Base-by-base conservation (phyloP, 1,140 invertebrate genomes). In the Vanessa atalanta region DNA sequence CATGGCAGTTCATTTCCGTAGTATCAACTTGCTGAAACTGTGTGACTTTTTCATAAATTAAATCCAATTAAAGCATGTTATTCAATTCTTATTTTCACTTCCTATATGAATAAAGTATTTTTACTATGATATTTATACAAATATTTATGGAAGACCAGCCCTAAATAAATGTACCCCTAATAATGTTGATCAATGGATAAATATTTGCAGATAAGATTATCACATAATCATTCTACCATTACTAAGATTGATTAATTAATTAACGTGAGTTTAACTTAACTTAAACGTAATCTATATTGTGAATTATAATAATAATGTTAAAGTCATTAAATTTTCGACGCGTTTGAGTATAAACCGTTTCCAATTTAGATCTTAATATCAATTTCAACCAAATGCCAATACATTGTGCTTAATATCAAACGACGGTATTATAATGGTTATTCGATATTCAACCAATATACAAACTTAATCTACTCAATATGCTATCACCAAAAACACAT, bases 301-400 rank as follows among this genome's bases (percentile, higher is more conserved):
- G 9, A 43, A 57, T 23, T 23, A 12, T 57, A 20, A 23, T 23
- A 16, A 23, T 57, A 26, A 57, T 26, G 20, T 23, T 57, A 6
- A 12, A 16, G 11, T 9, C 20, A 57, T 57, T 20, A 57, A 57
- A 57, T 57, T 57, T 4, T 23, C 53, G 16, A 23, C 16, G 9
- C 53, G n/a, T 57, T 57, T 20, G 16, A 1, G 2, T 57, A 9
- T 57, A 55, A 55, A 57, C 53, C 12, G 53, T 57, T 57, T 57
- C 53, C 53, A 57, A 57, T 57, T 57, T 23, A 26, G 53, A 57
- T 57, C 20, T 23, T 20, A 57, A 57, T 57, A 57, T 57, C n/a
- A 57, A 57, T 57, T 57, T 57, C 16, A 11, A 9, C 15, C 16
- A 57, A 57, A 53, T 9, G n/a, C 50, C 53, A 57, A 57, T 20